phyloP scores from a whole-genome alignment of 2,888 invertebrate species.

The Melipona bicolor region DNA sequence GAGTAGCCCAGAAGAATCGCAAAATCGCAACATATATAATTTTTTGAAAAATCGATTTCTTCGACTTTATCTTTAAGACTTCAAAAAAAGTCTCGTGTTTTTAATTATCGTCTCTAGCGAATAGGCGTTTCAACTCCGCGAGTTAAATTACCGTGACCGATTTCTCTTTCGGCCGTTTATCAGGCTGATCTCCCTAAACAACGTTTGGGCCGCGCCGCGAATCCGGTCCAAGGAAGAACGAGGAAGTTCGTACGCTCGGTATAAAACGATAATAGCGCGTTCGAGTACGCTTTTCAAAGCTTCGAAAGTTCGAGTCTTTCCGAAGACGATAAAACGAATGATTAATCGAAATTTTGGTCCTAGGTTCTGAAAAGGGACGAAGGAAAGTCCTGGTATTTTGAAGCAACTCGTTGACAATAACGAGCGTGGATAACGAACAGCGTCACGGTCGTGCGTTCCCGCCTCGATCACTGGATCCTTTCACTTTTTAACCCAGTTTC shows the following conservation, averaged over 20 bases:
- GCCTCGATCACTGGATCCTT: slow-evolving; percentile 76
- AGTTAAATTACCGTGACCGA: not conserved
- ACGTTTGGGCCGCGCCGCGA: not conserved
- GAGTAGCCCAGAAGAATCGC: no score
- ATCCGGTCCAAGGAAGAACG: slow-evolving; percentile 46
- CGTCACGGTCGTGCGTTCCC: slow-evolving; percentile 66
- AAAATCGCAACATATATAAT: no score
- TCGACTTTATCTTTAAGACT: no score
- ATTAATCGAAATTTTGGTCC: no score
- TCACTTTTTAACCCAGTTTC: slow-evolving; percentile 83
- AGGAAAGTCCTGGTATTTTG: no score
- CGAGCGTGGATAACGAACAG: slow-evolving; percentile 31
- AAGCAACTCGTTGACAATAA: no score
- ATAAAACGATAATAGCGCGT: not conserved
- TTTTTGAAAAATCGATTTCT: no score
- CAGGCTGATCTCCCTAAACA: not conserved
- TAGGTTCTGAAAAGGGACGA: no score
- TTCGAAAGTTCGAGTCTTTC: no score
- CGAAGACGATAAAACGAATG: no score
- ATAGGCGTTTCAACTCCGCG: no score
- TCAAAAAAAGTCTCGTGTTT: no score
- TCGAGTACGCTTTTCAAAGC: not conserved
- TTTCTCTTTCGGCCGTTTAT: not conserved
- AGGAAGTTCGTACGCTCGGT: slow-evolving; percentile 1
- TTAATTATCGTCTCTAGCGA: not conserved